Conservation (phyloP, 2,113 vertebrate species). For the Myrmophylax atrothorax region DNA sequence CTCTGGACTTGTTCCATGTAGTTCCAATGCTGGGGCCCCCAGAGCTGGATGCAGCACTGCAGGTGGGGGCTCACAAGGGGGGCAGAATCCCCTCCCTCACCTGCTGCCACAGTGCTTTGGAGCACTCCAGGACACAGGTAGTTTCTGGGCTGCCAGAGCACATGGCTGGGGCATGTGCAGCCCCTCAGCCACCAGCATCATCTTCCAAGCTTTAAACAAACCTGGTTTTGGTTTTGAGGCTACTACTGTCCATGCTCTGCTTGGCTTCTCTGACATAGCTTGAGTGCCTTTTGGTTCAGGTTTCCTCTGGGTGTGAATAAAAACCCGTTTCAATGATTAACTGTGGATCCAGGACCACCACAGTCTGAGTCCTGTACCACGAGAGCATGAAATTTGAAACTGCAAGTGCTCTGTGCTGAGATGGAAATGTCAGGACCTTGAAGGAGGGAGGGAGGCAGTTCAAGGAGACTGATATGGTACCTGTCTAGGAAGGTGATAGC, state of each 20-base stretch:
- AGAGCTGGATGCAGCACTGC: background rate
- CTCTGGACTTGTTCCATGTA: background rate
- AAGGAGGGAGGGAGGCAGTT: background rate
- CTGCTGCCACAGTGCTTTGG: background rate
- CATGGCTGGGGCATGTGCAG: background rate
- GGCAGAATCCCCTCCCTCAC: background rate
- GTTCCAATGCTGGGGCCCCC: too few relatives aligned
- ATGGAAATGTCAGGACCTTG: background rate
- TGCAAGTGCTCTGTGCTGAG: background rate
- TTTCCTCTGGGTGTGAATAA: background rate
- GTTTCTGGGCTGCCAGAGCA: background rate
- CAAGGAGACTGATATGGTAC: background rate
- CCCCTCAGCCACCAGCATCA: background rate
- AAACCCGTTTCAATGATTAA: background rate
- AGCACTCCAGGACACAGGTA: background rate
- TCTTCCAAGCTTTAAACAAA: background rate
- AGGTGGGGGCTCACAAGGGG: background rate
- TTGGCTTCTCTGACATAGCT: background rate
- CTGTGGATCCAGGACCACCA: background rate
- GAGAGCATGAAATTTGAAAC: accelerated
- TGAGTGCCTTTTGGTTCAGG: background rate
- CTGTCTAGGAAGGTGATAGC: background rate
- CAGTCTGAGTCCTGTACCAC: background rate
- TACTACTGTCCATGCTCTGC: background rate
- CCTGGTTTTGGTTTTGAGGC: background rate